These are phyloP conservation scores for Yoshiicerus persimilis DNA, from an alignment of 1,140 invertebrate genomes.

Conservation along the genomic window DNA sequence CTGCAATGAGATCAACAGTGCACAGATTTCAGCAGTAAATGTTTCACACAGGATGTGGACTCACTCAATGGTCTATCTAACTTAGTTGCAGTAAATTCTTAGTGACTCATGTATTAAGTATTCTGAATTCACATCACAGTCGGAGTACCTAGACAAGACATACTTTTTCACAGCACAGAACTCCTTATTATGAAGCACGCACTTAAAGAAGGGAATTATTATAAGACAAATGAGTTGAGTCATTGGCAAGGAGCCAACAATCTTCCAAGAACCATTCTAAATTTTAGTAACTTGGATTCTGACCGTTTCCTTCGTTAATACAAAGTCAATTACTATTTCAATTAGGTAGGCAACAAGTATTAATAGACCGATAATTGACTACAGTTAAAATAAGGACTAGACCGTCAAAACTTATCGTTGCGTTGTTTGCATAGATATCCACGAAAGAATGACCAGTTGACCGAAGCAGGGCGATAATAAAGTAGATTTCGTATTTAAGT, in stretches of 20 bases:
- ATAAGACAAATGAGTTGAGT: neutral
- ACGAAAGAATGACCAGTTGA: neutral
- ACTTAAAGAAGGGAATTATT: neutral
- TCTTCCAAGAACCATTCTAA: neutral
- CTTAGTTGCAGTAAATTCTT: neutral
- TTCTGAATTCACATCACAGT: neutral
- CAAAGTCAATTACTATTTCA: neutral
- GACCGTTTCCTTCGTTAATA: neutral
- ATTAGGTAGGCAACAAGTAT: neutral
- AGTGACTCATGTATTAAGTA: neutral
- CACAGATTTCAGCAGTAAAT: neutral
- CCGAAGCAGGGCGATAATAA: neutral
- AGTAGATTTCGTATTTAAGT: neutral
- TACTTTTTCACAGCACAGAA: neutral
- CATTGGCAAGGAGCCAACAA: neutral
- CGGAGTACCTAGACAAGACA: neutral
- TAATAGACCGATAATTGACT: neutral
- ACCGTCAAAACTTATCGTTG: neutral
- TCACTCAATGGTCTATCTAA: neutral
- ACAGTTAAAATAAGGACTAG: neutral
- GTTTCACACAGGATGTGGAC: neutral
- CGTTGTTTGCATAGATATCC: neutral
- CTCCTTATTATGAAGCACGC: neutral
- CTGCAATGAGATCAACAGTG: neutral
- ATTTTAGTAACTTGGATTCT: neutral